Base-by-base conservation (phyloP, 2,797 vertebrate species). In the Sebastiscus albofasciatus region DNA sequence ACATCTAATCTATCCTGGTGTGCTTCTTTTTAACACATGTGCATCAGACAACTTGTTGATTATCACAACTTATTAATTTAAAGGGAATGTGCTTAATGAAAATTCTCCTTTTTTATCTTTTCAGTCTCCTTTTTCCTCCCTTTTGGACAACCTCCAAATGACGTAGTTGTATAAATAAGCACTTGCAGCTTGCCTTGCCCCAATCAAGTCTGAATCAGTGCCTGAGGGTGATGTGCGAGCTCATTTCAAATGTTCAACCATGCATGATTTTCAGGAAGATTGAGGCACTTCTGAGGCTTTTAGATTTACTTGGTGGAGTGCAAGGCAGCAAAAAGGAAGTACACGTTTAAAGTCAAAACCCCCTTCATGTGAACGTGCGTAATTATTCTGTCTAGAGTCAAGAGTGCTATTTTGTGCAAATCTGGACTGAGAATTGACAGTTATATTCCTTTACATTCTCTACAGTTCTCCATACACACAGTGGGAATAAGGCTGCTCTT, bases 181-280 rank as follows among this genome's bases (percentile, higher is more conserved):
- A 96, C 96, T 97, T 96, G 96, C 95, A 97, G 96, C 92, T 96
- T 96, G 96, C 96, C 96, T 97, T 97, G 96, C 96, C 97, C 96
- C 97, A 97, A 96, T 98, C 97, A 96, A 96, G 96, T 96, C 96
- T 96, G 96, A 97, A 97, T 97, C 97, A 95, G 91, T 90, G 97
- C 97, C 98, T 89, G 89, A 71, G 97, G 97, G 95, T 95, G 93
- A 96, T 96, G 95, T 94, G 96, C 96, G 96, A 97, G 92, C 97
- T 97, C 97, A 97, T 98, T 98, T 98, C 96, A 96, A 96, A 97
- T 97, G 97, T 96, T 97, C 97, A 98, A 92, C 97, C 94, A 95
- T 95, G 94, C 95, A 94, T 94, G 94, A 91, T 93, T 92, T 92
- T 93, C 90, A 92, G 92, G 84, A 91, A 96, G 93, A 95, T 94